These are phyloP conservation scores for Merluccius polli DNA, from an alignment of 2,797 vertebrate genomes.

Conservation along the genomic window DNA sequence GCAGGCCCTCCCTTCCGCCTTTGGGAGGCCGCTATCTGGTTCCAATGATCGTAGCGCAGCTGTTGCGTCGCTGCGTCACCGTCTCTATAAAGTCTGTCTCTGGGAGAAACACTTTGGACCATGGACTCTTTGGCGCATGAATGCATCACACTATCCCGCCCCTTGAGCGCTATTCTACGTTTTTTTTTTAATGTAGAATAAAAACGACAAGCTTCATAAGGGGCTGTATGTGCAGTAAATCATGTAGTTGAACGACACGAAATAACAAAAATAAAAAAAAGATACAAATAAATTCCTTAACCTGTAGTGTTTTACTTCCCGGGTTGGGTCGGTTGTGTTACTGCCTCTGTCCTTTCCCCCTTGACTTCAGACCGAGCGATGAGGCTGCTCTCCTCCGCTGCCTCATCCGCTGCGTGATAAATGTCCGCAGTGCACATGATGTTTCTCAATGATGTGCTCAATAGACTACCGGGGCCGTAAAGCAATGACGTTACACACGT, in stretches of 20 bases:
- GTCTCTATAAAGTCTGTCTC: background rate
- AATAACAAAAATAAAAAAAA: background rate
- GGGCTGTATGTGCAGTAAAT: background rate
- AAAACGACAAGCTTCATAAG: background rate
- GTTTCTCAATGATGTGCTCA: slow-evolving; percentile 25
- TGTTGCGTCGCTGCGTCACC: background rate
- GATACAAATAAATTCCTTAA: background rate
- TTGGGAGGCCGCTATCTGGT: background rate
- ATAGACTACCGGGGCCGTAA: slow-evolving; percentile 26
- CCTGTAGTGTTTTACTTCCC: background rate
- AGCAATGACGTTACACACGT: slow-evolving; percentile 8
- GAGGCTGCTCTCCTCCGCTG: slow-evolving; percentile 31
- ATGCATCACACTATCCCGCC: background rate
- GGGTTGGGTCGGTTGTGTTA: background rate
- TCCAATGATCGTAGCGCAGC: background rate
- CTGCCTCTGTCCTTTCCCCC: slow-evolving; percentile 7
- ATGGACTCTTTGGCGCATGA: background rate
- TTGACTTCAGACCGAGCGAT: slow-evolving; percentile 29
- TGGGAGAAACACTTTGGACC: too few species aligned
- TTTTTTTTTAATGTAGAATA: too few species aligned
- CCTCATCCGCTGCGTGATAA: slow-evolving; percentile 27
- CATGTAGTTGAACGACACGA: background rate
- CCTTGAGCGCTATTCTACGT: background rate
- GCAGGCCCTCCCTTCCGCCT: background rate
- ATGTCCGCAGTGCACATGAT: slow-evolving; percentile 33